Conservation (phyloP, 2,888 invertebrate genomes). For the Julus scandinavius region DNA sequence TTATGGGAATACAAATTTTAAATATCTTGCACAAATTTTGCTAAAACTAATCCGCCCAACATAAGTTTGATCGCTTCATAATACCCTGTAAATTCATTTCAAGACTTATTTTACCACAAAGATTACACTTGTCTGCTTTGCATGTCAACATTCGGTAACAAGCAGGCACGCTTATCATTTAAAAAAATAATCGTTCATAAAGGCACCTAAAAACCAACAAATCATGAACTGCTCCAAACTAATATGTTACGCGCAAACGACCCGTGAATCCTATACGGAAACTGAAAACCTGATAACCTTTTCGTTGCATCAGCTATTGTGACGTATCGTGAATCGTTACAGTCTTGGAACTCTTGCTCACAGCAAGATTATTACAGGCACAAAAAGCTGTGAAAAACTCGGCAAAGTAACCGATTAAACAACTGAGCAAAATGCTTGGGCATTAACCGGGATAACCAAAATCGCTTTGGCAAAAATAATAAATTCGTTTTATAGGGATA, state of each 20-base stretch:
- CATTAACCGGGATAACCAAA: background rate
- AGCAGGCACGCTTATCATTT: constrained; percentile 16
- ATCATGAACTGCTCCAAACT: background rate
- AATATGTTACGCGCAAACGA: background rate
- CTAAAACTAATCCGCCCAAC: no score
- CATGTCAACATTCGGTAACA: background rate
- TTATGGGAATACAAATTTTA: no score
- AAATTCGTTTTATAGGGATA: background rate
- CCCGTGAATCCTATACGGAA: no score
- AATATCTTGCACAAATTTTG: no score
- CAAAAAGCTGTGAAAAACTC: background rate
- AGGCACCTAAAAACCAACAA: background rate
- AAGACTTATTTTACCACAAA: no score
- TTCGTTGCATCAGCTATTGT: background rate
- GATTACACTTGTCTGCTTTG: background rate
- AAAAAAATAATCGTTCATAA: constrained; percentile 1
- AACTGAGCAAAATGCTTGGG: background rate
- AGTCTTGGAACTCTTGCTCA: background rate
- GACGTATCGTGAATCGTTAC: background rate
- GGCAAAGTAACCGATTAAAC: background rate
- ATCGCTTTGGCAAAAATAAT: background rate
- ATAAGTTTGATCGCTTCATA: no score
- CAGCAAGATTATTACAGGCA: background rate
- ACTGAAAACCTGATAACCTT: no score
- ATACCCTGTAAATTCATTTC: no score